phyloP scores from a whole-genome alignment of 2,888 invertebrate species.

The Eubasilissa splendida region DNA sequence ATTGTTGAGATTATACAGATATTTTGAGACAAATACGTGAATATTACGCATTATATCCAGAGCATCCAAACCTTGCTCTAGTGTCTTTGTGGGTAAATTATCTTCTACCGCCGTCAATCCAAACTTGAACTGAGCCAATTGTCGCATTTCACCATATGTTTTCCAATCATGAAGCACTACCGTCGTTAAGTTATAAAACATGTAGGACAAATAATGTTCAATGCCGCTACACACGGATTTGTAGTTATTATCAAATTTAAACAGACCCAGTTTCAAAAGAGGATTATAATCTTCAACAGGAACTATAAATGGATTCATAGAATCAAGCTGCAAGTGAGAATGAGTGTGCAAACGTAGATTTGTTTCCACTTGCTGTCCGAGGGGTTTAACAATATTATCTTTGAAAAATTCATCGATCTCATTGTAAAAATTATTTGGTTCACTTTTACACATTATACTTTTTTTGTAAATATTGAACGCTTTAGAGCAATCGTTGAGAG shows the following conservation, averaged over 20 bases:
- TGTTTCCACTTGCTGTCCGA: slow-evolving; percentile 92
- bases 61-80: slow-evolving; percentile 97
- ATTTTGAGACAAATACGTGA: slow-evolving; percentile 93
- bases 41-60: slow-evolving; percentile 98
- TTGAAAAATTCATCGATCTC: slow-evolving; percentile 69
- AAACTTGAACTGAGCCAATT: slow-evolving; percentile 89
- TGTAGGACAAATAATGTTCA: slow-evolving; percentile 93
- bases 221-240: slow-evolving; percentile 79
- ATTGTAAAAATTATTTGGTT: slow-evolving; percentile 64
- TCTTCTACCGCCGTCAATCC: slow-evolving; percentile 89
- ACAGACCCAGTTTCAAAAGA: slow-evolving; percentile 74
- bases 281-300: slow-evolving; percentile 77
- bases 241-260: slow-evolving; percentile 72
- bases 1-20: slow-evolving; percentile 95
- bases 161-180: slow-evolving; percentile 98
- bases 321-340: slow-evolving; percentile 86
- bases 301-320: slow-evolving; percentile 80
- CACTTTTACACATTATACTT: slow-evolving; percentile 62
- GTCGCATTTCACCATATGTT: slow-evolving; percentile 97
- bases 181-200: slow-evolving; percentile 97
- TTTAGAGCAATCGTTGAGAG: slow-evolving; percentile 67
- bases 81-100: slow-evolving; percentile 94
- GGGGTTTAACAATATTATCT: slow-evolving; percentile 76
- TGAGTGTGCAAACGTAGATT: slow-evolving; percentile 94
- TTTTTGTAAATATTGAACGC: slow-evolving; percentile 66